phyloP scores from a whole-genome alignment of 2,113 vertebrate species.

The Clarias macrocephalus region DNA sequence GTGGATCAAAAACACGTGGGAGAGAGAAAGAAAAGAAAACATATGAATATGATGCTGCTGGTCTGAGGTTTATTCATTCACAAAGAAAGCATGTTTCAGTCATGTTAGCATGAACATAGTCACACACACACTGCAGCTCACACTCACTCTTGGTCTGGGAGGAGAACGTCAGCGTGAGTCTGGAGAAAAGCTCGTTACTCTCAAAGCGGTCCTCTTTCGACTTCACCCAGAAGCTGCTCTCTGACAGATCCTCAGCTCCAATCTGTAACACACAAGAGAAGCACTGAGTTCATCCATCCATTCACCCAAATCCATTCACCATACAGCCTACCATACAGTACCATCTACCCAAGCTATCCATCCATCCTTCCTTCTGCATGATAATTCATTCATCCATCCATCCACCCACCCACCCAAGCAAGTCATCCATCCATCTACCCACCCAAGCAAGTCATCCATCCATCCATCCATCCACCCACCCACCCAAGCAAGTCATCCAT shows the following conservation, averaged over 20 bases:
- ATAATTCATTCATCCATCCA: background rate
- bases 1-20: constrained; percentile 45
- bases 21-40: background rate
- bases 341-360: background rate
- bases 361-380: background rate
- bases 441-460: background rate
- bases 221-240: constrained; percentile 85
- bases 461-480: background rate
- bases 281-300: background rate
- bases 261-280: constrained; percentile 67
- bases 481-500: background rate
- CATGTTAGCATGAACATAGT: background rate
- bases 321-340: background rate
- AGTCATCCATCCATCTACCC: background rate
- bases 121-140: constrained; percentile 27
- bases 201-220: constrained; percentile 83
- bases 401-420: background rate
- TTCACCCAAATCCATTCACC: background rate
- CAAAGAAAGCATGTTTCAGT: background rate
- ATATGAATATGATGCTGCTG: background rate
- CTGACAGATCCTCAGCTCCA: constrained; percentile 77
- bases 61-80: background rate
- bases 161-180: constrained; percentile 83
- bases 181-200: constrained; percentile 87
- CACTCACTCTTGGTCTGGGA: constrained; percentile 87